phyloP scores from a whole-genome alignment of 2,113 vertebrate species.

The Embiotoca jacksoni region DNA sequence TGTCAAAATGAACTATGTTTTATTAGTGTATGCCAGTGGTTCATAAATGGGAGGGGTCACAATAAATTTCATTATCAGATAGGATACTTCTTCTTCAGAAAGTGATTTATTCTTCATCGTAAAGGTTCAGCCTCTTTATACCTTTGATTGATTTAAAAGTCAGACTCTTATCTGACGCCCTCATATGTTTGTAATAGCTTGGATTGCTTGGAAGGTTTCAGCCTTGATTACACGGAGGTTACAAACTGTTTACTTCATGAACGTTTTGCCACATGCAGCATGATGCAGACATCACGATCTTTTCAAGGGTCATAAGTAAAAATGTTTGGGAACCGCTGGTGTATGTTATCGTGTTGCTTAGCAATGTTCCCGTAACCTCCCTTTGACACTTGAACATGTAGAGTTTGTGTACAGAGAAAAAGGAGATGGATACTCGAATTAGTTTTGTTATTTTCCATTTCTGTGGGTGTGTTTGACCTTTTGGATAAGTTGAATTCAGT shows the following conservation, averaged over 20 bases:
- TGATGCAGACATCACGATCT: not conserved
- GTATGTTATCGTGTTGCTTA: slow-evolving; percentile 60
- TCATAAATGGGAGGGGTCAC: not conserved
- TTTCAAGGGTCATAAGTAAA: slow-evolving; percentile 22
- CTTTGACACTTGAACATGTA: slow-evolving; percentile 31
- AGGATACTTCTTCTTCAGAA: not conserved
- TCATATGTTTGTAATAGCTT: not conserved
- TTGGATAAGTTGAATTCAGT: slow-evolving; percentile 48
- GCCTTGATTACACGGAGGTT: not conserved
- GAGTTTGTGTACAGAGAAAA: slow-evolving; percentile 47
- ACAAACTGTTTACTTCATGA: not conserved
- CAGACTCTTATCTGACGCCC: not conserved
- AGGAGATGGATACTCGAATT: not conserved
- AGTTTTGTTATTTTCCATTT: slow-evolving; percentile 55
- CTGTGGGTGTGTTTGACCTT: slow-evolving; percentile 64
- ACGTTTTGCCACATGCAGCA: not conserved
- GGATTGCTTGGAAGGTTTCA: not conserved
- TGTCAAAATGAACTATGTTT: not conserved
- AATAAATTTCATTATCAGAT: not conserved
- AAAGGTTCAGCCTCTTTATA: too few relatives aligned
- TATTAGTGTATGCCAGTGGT: not conserved
- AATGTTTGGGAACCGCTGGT: slow-evolving; percentile 25
- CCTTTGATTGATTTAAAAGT: too few relatives aligned
- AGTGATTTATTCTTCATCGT: too few relatives aligned
- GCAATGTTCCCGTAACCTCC: slow-evolving; percentile 60